phyloP scores from a whole-genome alignment of 2,113 vertebrate species.

The Cyprinodon tularosa region DNA sequence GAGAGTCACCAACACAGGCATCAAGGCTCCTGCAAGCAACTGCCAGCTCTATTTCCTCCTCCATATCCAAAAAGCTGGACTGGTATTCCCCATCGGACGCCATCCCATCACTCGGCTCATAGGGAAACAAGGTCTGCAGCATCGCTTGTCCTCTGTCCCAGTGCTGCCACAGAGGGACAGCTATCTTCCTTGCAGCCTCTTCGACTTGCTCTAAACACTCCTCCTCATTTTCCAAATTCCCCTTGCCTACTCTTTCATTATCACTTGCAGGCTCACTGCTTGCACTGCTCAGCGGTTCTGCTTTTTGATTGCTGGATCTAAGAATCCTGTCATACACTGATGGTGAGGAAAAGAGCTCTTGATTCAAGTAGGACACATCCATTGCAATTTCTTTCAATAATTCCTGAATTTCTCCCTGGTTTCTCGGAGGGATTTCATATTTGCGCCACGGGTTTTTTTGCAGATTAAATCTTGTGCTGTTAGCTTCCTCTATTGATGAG shows the following conservation, averaged over 20 bases:
- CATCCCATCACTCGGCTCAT: background rate
- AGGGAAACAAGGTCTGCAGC: slow-evolving; percentile 25
- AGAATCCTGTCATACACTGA: background rate
- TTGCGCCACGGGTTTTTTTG: background rate
- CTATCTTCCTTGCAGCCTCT: slow-evolving; percentile 78
- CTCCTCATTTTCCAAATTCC: slow-evolving; percentile 74
- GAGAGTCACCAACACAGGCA: background rate
- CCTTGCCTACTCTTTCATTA: slow-evolving; percentile 32
- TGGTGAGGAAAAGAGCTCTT: background rate
- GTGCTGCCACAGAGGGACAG: slow-evolving; percentile 79
- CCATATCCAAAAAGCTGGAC: slow-evolving; percentile 7
- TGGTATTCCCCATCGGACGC: fast-evolving
- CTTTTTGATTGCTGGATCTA: background rate
- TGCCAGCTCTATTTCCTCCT: slow-evolving; percentile 37
- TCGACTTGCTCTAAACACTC: slow-evolving; percentile 63
- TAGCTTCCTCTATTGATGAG: background rate
- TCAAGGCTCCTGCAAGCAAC: slow-evolving; percentile 1
- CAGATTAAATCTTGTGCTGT: no score
- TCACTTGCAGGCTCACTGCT: slow-evolving; percentile 14
- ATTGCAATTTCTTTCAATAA: background rate
- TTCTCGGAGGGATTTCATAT: background rate
- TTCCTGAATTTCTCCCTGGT: background rate
- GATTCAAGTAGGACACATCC: background rate
- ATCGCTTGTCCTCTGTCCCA: slow-evolving; percentile 55
- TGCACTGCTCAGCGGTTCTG: slow-evolving; percentile 17